Evolutionary conservation across 2,113 vertebrate genomes (phyloP).

Genomic region (Eptesicus fuscus): DNA sequence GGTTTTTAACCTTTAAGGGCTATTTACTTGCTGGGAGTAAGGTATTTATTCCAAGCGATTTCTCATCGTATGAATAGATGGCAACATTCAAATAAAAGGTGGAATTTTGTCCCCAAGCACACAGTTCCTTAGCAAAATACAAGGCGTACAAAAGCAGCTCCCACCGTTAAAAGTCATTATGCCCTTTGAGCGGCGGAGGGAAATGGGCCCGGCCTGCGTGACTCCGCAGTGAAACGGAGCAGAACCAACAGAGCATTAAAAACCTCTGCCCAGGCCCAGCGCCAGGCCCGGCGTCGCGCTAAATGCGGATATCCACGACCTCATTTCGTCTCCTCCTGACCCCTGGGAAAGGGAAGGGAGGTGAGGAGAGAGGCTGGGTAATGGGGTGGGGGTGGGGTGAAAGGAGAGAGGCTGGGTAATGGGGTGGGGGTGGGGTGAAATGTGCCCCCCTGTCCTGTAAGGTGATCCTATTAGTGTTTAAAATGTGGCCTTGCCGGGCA

Average conservation of each 20-base stretch:
- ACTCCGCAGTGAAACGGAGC: neutral
- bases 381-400: neutral
- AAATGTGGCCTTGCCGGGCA: neutral
- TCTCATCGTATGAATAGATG: neutral
- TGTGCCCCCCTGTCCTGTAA: neutral
- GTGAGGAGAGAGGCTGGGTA: neutral
- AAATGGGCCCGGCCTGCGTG: neutral
- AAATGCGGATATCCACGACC: too few species aligned
- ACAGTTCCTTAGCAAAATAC: neutral
- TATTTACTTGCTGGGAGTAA: constrained; percentile 35
- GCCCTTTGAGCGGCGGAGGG: neutral
- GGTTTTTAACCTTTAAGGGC: constrained; percentile 49
- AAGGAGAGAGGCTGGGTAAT: neutral
- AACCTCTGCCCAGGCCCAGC: neutral
- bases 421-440: neutral
- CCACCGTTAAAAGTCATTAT: neutral
- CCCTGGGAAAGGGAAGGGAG: neutral
- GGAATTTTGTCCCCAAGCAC: neutral
- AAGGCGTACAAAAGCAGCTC: neutral
- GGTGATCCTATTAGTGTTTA: neutral
- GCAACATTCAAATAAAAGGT: constrained; percentile 27
- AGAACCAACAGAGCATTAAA: neutral
- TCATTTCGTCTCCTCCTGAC: neutral
- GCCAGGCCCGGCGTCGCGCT: neutral
- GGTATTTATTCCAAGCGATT: constrained; percentile 49